Evolutionary conservation across 2,797 vertebrate genomes (phyloP), one percentile per base, ranked within the genome.

Genomic region (Hoplostethus atlanticus): DNA sequence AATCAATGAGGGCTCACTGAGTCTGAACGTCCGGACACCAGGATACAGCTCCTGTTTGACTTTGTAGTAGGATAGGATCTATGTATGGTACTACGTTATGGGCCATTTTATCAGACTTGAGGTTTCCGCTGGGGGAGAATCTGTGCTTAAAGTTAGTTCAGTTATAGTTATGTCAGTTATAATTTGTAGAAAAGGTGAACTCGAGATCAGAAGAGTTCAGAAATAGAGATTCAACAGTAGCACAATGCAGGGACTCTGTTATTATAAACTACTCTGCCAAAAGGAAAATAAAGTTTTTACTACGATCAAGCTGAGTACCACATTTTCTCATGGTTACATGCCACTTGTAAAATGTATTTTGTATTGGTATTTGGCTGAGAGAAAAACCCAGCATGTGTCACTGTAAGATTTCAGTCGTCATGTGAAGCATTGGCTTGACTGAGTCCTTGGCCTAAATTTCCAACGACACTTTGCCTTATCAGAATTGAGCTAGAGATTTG

Each of bases 1-100:
- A 31, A 57, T 6, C 50, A 80, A 21, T 57, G 36, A 42, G 64
- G 77, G 46, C 59, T 40, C 60, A 56, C 60, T 53, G 9, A 8
- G 56, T 28, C 62, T 53, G 31, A 6, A n/a, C 46, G 28, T 42
- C 51, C 3, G 36, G 57, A 64, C 30, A 42, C 1, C 16, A 71
- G 36, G 6, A 54, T 12, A 55, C 34, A 71, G 56, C 63, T 73
- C 28, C 59, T 62, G 48, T 51, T 67, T 21, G 5, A 62, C 51
- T 63, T 28, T 30, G 47, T 3, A 16, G 17, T 78, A 3, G 6
- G 48, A 48, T 78, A 3, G 6, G 48, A 48, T 59, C 53, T 25
- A 8, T 13, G 13, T 13, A 12, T 42, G 40, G 40, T 12, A 10
- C 11, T 8, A 44, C 3, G 12, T 44, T 13, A 44, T 44, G 42